Base-by-base conservation (phyloP, 2,113 vertebrate species). In the Candoia aspera region DNA sequence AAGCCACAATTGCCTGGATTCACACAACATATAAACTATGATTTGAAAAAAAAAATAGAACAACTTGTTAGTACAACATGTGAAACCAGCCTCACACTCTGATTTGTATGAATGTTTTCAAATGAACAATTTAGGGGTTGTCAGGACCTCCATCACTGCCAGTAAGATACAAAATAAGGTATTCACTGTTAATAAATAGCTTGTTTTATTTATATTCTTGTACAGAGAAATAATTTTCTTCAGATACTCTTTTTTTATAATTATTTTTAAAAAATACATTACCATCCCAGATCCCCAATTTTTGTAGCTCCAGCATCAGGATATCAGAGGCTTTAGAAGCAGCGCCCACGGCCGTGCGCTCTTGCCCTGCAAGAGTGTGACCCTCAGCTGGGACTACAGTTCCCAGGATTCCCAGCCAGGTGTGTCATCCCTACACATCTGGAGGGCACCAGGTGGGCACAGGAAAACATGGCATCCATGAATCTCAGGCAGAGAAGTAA, bases 151-250 rank as follows among this genome's bases (percentile, higher is more conserved):
- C 8, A 8, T 26, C 12, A 6, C 2, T 10, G 29, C 6, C 33
- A 89, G 91, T 91, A 79, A 60, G 95, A 92, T 49, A 87, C 92
- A 96, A 95, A 95, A 88, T 91, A 95, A 93, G 92, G 90, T 6
- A 93, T 97, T 95, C 90, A 91, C 95, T 95, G 95, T 96, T 97
- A 98, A 98, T 98, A 98, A 98, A 98, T 98, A 98, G 95, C 97
- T 96, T 95, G 93, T 94, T 96, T 96, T 97, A 97, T 96, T 86
- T 96, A 96, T 96, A 97, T 97, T 96, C 95, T 94, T 94, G 93
- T 95, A 96, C 92, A 95, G 96, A 97, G 96, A 98, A 96, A 98
- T 96, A 96, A 33, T 97, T 96, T 96, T 97, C 96, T 97, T 98
- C 97, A 97, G 97, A 37, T 29, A 21, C 97, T 97, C 97, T 94